These are phyloP conservation scores for Psittacula cyanocephala DNA, from an alignment of 2,113 vertebrate genomes.

Conservation along the genomic window DNA sequence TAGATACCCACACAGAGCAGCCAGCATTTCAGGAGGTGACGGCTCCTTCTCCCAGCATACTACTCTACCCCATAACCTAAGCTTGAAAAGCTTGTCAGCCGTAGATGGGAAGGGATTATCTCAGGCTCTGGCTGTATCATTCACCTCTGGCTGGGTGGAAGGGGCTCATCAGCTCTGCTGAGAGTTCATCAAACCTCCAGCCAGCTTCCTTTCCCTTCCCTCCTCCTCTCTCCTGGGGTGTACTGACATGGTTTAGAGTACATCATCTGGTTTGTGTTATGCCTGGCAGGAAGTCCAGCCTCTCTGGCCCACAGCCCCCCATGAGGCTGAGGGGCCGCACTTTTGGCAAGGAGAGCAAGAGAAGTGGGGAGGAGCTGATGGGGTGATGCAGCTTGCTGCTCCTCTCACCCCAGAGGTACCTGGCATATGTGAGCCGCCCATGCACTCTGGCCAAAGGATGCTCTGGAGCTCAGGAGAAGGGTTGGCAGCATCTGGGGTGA, in stretches of 20 bases:
- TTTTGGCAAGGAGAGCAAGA: not conserved
- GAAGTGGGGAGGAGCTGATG: not conserved
- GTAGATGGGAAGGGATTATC: not conserved
- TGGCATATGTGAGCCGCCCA: accelerated
- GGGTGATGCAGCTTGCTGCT: not conserved
- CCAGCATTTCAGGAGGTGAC: not conserved
- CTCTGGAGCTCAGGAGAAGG: not conserved
- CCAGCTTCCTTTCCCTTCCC: conserved; percentile 17
- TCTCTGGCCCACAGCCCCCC: conserved; percentile 9
- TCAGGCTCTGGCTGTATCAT: not conserved
- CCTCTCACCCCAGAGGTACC: not conserved
- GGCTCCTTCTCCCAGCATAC: not conserved
- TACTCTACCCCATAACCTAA: not conserved
- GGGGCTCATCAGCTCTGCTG: not conserved
- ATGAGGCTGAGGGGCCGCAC: conserved; percentile 25
- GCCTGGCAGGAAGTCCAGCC: conserved; percentile 67
- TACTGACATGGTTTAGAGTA: conserved; percentile 27
- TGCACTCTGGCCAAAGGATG: not conserved
- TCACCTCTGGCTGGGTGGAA: conserved; percentile 3
- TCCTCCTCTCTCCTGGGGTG: conserved; percentile 29
- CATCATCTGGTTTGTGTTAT: conserved; percentile 77
- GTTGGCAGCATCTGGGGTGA: not conserved
- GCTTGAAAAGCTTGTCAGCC: not conserved
- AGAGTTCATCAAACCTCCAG: not conserved
- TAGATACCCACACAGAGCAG: not conserved